Evolutionary conservation across 2,113 vertebrate genomes (phyloP).

Genomic region (Salminus brasiliensis): DNA sequence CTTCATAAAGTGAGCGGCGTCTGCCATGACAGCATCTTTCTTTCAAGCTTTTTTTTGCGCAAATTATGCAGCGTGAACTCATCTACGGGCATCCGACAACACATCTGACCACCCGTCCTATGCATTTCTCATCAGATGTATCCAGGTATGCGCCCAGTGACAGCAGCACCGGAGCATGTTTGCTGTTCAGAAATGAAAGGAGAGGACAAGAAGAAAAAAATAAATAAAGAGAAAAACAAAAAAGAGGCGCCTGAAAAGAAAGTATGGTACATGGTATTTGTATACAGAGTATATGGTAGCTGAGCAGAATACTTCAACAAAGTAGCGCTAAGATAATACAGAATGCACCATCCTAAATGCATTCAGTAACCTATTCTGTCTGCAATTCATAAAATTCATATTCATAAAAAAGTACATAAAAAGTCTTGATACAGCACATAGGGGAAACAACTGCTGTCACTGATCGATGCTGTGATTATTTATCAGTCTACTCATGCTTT

Average conservation of each 20-base stretch:
- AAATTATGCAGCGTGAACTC: conserved; percentile 51
- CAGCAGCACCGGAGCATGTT: conserved; percentile 10
- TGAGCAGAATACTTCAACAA: no score
- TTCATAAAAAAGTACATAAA: no score
- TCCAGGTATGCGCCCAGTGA: conserved; percentile 7
- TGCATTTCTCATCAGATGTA: conserved; percentile 45
- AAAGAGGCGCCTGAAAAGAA: background rate
- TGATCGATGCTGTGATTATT: no score
- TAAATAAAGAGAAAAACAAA: background rate
- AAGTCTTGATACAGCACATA: no score
- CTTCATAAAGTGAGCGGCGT: conserved; percentile 48
- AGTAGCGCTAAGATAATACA: no score
- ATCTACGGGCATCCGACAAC: conserved; percentile 35
- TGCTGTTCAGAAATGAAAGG: conserved; percentile 29
- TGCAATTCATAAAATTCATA: no score
- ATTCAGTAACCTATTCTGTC: no score
- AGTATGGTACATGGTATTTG: background rate
- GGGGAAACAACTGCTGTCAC: no score
- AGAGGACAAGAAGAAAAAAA: background rate
- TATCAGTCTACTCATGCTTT: no score
- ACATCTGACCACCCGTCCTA: conserved; percentile 45
- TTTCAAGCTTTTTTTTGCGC: background rate
- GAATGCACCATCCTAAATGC: no score
- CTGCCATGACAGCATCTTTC: conserved; percentile 39
- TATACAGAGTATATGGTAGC: no score